These are phyloP conservation scores for human DNA, from an alignment of 2,113 vertebrate species.

Conservation along the genomic window DNA sequence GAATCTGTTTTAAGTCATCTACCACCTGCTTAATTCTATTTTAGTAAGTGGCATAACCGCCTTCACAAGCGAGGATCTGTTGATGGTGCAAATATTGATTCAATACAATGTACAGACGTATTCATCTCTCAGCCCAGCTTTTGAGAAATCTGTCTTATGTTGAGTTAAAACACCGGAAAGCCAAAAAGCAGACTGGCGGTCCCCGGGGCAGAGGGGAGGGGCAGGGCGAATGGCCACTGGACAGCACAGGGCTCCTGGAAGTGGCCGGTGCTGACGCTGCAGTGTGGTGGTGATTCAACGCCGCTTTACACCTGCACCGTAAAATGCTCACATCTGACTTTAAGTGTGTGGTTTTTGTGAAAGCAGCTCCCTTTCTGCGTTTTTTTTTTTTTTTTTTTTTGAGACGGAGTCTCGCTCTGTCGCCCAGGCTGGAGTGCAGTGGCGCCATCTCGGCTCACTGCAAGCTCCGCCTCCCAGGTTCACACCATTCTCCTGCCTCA, in stretches of 20 bases:
- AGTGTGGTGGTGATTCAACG: too few species aligned
- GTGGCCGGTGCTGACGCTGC: fast-evolving
- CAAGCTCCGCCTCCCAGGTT: too few species aligned
- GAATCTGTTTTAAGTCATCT: background rate
- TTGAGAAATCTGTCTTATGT: background rate
- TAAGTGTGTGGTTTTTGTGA: background rate
- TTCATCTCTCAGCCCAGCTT: background rate
- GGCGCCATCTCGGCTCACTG: too few species aligned
- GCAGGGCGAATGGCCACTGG: too few species aligned
- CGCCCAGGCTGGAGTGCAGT: too few species aligned
- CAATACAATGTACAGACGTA: background rate
- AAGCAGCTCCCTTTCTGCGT: background rate
- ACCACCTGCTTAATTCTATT: constrained; percentile 24
- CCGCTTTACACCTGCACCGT: too few species aligned
- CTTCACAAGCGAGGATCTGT: background rate
- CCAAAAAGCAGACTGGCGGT: background rate
- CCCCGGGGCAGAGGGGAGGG: fast-evolving
- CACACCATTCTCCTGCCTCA: too few species aligned
- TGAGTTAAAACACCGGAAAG: background rate
- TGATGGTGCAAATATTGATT: background rate
- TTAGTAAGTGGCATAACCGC: background rate
- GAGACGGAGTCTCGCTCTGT: too few species aligned
- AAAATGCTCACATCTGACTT: background rate
- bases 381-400: too few species aligned
- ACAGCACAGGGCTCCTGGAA: too few species aligned